These are phyloP conservation scores for Xenentodon cancila DNA, from an alignment of 2,797 vertebrate species.

Conservation along the genomic window DNA sequence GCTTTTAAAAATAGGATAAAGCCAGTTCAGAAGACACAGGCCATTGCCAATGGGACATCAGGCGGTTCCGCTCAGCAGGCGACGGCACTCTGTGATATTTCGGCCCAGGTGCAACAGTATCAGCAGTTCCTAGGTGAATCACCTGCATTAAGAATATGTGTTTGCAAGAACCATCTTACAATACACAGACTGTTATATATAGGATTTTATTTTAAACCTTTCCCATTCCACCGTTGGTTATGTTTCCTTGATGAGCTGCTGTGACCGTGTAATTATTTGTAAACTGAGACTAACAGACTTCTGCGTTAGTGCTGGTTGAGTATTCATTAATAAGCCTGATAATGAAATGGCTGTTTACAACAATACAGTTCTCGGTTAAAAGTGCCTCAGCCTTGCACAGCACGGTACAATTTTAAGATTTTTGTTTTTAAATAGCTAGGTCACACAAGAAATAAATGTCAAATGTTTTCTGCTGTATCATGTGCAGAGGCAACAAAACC, in stretches of 20 bases:
- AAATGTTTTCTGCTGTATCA: conserved; percentile 1
- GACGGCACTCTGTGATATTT: conserved; percentile 87
- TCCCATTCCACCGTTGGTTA: no score
- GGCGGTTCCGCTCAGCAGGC: conserved; percentile 83
- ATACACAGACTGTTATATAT: not conserved
- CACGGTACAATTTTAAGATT: not conserved
- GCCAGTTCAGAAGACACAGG: conserved; percentile 89
- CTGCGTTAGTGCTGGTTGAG: no score
- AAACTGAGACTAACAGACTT: no score
- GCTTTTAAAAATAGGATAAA: conserved; percentile 82
- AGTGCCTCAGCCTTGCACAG: not conserved
- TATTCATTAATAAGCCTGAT: not conserved
- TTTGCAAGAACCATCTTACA: no score
- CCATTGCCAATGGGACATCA: conserved; percentile 87
- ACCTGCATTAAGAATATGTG: not conserved
- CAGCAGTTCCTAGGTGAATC: conserved; percentile 94
- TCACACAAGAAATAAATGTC: not conserved
- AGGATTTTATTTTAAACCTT: not conserved
- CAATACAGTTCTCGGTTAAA: no score
- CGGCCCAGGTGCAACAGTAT: conserved; percentile 93
- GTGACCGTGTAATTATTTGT: no score
- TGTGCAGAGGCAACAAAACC: conserved; percentile 85
- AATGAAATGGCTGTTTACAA: not conserved
- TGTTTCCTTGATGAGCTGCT: no score
- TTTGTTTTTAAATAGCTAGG: not conserved